Conservation (phyloP, 2,888 invertebrate species). For the Amiota mariae region DNA sequence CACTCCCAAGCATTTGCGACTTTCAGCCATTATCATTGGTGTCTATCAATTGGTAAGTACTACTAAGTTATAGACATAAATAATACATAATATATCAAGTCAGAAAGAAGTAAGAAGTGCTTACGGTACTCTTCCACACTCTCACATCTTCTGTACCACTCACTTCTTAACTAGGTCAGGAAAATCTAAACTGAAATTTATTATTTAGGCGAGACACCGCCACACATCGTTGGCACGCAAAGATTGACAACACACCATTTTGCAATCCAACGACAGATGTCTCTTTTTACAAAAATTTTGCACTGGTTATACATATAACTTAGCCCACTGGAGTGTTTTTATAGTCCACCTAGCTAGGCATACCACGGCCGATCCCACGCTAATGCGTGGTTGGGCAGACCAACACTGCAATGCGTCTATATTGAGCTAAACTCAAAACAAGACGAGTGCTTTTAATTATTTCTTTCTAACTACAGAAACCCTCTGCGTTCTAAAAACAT, state of each 20-base stretch:
- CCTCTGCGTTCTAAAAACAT: not conserved
- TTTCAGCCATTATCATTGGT: slow-evolving; percentile 71
- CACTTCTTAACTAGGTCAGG: no score
- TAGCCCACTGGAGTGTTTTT: slow-evolving; percentile 68
- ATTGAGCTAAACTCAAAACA: not conserved
- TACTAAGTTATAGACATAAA: no score
- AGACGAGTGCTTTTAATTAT: slow-evolving; percentile 25
- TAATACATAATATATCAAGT: no score
- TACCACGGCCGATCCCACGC: not conserved
- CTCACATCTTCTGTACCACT: not conserved
- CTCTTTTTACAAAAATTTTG: slow-evolving; percentile 66
- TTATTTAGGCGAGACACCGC: slow-evolving; percentile 20
- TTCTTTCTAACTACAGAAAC: not conserved
- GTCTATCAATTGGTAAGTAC: slow-evolving; percentile 72
- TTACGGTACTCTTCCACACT: no score
- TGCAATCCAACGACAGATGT: slow-evolving; percentile 8
- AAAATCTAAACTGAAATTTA: no score
- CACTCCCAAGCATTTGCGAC: slow-evolving; percentile 71
- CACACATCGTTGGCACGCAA: slow-evolving; percentile 14
- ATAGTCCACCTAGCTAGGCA: no score
- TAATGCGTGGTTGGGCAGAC: not conserved
- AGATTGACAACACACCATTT: not conserved
- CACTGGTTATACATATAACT: slow-evolving; percentile 74
- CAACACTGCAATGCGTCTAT: slow-evolving; percentile 20
- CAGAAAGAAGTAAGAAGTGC: no score